Base-by-base conservation (phyloP, 2,797 vertebrate species). In the Schizothorax lantsangensis region DNA sequence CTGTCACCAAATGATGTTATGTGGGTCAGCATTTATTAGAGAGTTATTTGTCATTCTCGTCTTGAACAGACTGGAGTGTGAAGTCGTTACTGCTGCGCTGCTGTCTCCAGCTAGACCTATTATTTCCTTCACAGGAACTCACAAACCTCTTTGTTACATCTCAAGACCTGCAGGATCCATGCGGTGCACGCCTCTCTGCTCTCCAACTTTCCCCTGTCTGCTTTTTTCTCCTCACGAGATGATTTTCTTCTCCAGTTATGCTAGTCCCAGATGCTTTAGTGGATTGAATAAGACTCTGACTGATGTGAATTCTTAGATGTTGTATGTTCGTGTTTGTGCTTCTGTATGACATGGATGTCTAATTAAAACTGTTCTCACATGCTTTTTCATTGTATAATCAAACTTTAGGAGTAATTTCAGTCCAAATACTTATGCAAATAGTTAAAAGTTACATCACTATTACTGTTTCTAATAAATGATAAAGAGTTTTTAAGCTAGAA, bases 1-100 rank as follows among this genome's bases (percentile, higher is more conserved):
- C 88, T 92, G 91, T 93, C 91, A 93, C 86, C 85, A 89, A 91
- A 91, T 91, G 85, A 91, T 90, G 86, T 92, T 93, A 92, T 92
- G 89, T 92, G 91, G 91, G 91, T 92, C 91, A 92, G 90, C 91
- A 92, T 92, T 92, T 92, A 92, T 92, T 93, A 92, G 90, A 88
- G 85, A 91, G 88, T 90, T 91, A 90, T 92, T 91, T 92, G 91
- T 92, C 91, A 92, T 91, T 91, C 90, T 87, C 68, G 59, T 91
- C 89, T 85, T 86, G 88, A 87, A 85, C 85, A 87, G 89, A 84
- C 87, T 81, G 83, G 83, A 83, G 87, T 85, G 81, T 86, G 87
- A 85, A 83, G 79, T 88, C 52, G 85, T 88, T 88, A 88, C 69
- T 30, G 75, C 43, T 21, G 85, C 26, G 21, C 72, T 81, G 86